Base-by-base conservation (phyloP, 2,797 vertebrate species). In the Myioborus miniatus region DNA sequence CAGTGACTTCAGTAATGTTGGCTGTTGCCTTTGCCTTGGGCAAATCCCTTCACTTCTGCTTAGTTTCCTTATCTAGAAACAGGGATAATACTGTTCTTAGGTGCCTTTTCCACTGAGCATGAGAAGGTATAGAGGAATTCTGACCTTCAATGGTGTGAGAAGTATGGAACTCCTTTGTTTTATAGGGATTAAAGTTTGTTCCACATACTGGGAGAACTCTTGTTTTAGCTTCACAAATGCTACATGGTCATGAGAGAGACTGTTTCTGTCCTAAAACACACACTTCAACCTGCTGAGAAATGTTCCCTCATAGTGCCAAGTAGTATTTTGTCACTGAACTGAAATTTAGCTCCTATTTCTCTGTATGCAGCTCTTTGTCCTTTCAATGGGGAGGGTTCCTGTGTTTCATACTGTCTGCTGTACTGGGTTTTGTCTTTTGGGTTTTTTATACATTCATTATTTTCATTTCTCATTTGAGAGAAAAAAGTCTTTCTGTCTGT, bases 161-260 rank as follows among this genome's bases (percentile, higher is more conserved):
- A 44, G 6, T 36, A 19, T 15, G 26, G n/a, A 9, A 84, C 39
- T 78, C 43, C 32, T 67, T 55, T 76, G 17, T 53, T 71, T 82
- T n/a, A 8, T 22, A 75, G 37, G 34, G 29, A 22, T 64, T 83
- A 27, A 52, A 69, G 12, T 52, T 74, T 83, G 23, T 68, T 90
- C 43, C 58, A 14, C 21, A 9, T 55, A 34, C 19, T 15, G 46
- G 22, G 41, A 70, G 16, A 83, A 11, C 39, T 46, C 63, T n/a
- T 64, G 36, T 29, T 79, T 41, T 53, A 83, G 30, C 69, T 32
- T 62, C 30, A 37, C 27, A 75, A 36, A 12, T 60, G 26, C 34
- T 75, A 8, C 2, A 2, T 12, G 36, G 43, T 37, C 36, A 22
- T 0, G 0, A 41, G 9, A 34, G 39, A 52, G 23, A 29, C 30